A percentile compares a stretch with the other conserved stretches of the same genome.
Evolutionary conservation across 2,113 vertebrate genomes (phyloP).

Genomic region (Pedionomus torquatus): DNA sequence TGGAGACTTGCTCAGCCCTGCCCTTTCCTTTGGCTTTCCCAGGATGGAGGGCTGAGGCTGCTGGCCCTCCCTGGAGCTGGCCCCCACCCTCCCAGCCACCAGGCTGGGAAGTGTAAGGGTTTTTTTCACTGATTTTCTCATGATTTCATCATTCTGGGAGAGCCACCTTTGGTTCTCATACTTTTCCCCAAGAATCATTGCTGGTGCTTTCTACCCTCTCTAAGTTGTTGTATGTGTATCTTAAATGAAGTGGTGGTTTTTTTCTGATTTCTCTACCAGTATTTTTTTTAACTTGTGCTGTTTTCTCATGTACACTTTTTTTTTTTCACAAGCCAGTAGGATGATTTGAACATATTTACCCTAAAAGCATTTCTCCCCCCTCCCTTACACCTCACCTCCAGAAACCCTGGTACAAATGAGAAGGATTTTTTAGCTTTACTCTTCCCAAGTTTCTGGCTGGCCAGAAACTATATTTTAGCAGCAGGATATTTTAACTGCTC

Average conservation of each 20-base stretch:
- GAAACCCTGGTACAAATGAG: background rate
- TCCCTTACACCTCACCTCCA: background rate
- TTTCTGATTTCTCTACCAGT: background rate
- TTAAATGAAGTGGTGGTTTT: background rate
- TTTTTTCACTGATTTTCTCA: background rate
- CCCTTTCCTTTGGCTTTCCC: background rate
- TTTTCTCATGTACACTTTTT: background rate
- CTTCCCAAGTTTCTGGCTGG: background rate
- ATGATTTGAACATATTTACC: background rate
- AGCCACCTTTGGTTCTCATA: accelerated
- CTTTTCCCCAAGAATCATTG: background rate
- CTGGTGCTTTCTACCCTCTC: background rate
- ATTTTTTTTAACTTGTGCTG: background rate
- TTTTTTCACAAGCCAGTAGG: background rate
- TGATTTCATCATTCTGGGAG: background rate
- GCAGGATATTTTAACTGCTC: background rate
- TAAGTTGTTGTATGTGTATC: background rate
- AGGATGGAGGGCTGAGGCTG: background rate
- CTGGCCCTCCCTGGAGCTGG: background rate
- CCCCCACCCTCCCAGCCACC: background rate
- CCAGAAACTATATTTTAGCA: too few relatives aligned
- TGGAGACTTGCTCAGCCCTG: background rate
- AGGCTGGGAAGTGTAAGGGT: background rate
- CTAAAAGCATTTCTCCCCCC: background rate
- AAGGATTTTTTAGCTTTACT: background rate